Evolutionary conservation across 2,797 vertebrate genomes (phyloP), one percentile per base, ranked within the genome.

Genomic region (Moxostoma hubbsi): DNA sequence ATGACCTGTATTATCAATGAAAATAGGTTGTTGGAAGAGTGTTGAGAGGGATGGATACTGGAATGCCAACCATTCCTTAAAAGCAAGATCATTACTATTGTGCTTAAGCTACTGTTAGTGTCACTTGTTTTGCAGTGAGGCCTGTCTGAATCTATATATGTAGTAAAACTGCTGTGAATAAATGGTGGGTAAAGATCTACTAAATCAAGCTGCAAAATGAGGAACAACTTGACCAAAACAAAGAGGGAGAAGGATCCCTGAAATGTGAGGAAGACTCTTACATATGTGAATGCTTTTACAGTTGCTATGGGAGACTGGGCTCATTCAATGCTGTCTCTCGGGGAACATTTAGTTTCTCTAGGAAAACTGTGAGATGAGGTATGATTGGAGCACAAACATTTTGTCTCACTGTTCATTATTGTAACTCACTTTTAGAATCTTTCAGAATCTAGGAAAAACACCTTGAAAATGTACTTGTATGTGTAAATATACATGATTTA

Each of bases 111-210:
- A 78, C 67, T 70, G 76, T 70, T 63, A 70, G 50, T 8, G 0
- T 51, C 46, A 43, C 13, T 9, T 3, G 43, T 46, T 47, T 13
- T 64, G 45, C 62, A 46, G 13, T 13, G 43, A 46, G 16, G 16
- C 57, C 16, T 59, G 64, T 49, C 49, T 49, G 65, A 82, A 81
- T 71, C 49, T 46, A 55, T 59, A 86, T 93, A 95, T 95, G 95
- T 96, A 95, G 95, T 94, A 95, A 95, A 95, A 92, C 88, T 93
- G 93, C 92, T 93, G 87, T 91, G 92, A 92, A 92, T 93, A 90
- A 87, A 85, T 91, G 93, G 91, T 94, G 92, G 90, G 89, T 90
- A 89, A 90, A 93, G 87, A 87, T 90, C 88, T 91, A 90, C 67
- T 81, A 46, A 59, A 73, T 65, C 66, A 92, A 93, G 92, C 92